Evolutionary conservation across 1,140 invertebrate species (phyloP), one percentile per base, ranked within the genome.

Genomic region (Anadara kagoshimensis): DNA sequence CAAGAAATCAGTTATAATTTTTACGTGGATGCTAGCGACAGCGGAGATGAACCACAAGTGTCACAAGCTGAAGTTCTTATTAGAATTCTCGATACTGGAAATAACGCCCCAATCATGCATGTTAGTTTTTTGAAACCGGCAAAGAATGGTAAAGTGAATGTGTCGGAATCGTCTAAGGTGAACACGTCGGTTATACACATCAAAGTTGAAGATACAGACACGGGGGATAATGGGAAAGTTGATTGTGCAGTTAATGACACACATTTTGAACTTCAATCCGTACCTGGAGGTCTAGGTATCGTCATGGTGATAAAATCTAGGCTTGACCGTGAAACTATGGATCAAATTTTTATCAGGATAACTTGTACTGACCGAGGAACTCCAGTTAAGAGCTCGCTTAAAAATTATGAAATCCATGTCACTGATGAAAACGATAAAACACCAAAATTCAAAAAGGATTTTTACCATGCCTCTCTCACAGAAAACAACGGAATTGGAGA

Each of bases 401-500:
- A 98, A 91, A 94, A 92, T 57, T 96, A 99, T 16, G 95, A 97
- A 85, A 95, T 99, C 26, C 95, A 94, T 10, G 95, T 98, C 8
- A 81, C 84, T 87, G 97, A 99, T 88, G 95, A 97, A 5, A 99
- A 99, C 89, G 97, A 99, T 89, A 98, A 98, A 87, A 94, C 95
- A 62, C 97, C 97, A 14, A 93, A 96, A 67, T 98, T 98, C 89
- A 95, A 95, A 83, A 94, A 96, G 84, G 94, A 93, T 75, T 91
- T 94, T 5, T 99, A 98, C 89, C 94, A 64, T 18, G 94, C 95
- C 2, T 94, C 93, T 1, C 93, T 98, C 14, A 93, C 95, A 1
- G 97, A 99, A 90, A 97, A 98, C 88, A 95, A 96, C 51, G 95
- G 94, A 73, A 94, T 97, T 73, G 96, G 96, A 84, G 97, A 72